Evolutionary conservation across 2,113 vertebrate genomes (phyloP).

Genomic region (Platysternon megacephalum): DNA sequence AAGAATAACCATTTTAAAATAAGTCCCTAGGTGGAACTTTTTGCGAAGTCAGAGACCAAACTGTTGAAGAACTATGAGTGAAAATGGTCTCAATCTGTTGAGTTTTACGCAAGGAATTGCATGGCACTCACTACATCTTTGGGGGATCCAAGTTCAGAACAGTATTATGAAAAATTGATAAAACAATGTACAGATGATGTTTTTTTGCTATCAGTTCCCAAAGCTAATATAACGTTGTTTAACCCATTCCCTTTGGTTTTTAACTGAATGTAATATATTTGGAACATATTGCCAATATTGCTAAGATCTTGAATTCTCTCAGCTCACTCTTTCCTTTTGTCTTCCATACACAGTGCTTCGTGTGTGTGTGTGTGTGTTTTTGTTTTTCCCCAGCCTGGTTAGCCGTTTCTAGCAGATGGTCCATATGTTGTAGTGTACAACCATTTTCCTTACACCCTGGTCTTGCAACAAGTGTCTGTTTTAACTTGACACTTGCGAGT

Average conservation of each 20-base stretch:
- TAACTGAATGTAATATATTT: not conserved
- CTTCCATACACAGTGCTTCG: not conserved
- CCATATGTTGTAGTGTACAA: not conserved
- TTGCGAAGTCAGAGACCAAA: not conserved
- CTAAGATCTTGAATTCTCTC: not conserved
- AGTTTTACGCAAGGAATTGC: not conserved
- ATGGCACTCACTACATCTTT: not conserved
- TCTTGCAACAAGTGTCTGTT: not conserved
- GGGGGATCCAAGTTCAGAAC: not conserved
- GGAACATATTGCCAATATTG: not conserved
- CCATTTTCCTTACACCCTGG: not conserved
- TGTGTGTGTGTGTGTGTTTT: not conserved
- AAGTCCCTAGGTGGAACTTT: not conserved
- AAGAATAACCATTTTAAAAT: not conserved
- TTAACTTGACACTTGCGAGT: fast-evolving
- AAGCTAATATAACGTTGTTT: not conserved
- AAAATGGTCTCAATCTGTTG: not conserved
- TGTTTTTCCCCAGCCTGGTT: not conserved
- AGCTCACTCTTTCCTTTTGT: not conserved
- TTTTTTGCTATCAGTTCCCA: not conserved
- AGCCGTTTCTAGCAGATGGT: not conserved
- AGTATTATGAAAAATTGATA: not conserved
- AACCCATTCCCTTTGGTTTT: not conserved
- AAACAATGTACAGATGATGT: not conserved
- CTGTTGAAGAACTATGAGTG: not conserved